These are phyloP conservation scores for Margarornis squamiger DNA, from an alignment of 2,797 vertebrate genomes.

Conservation along the genomic window DNA sequence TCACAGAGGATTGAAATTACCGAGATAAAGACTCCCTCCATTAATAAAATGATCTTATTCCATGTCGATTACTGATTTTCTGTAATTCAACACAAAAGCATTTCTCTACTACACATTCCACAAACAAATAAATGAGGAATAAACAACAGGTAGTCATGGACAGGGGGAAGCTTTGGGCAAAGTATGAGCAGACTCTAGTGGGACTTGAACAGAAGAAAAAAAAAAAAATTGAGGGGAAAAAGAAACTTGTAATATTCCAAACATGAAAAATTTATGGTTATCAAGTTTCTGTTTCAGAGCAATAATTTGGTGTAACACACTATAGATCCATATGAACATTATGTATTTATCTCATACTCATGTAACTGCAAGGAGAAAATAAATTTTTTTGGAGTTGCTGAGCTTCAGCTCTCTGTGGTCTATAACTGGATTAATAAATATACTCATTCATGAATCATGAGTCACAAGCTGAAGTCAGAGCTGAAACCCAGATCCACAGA, in stretches of 20 bases:
- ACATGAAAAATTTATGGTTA: not conserved
- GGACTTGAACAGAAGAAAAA: not conserved
- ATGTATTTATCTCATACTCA: not conserved
- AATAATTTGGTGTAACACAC: conserved; percentile 15
- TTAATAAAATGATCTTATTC: not conserved
- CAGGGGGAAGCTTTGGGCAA: not conserved
- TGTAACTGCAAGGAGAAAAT: not conserved
- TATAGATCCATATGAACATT: not conserved
- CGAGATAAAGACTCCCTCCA: not conserved
- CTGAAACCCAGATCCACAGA: not conserved
- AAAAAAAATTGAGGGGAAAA: not conserved
- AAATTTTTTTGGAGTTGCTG: not conserved
- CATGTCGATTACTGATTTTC: not conserved
- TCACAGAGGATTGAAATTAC: not conserved
- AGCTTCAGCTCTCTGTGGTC: not conserved
- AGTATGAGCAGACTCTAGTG: not conserved
- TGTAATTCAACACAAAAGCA: not conserved
- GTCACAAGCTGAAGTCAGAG: not conserved
- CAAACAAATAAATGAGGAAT: not conserved
- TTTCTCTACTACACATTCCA: not conserved
- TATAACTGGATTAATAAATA: conserved; percentile 31
- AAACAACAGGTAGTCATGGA: not conserved
- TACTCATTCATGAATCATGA: conserved; percentile 13
- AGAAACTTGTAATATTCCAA: not conserved
- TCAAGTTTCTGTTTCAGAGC: not conserved